Evolutionary conservation across 2,797 vertebrate species (phyloP).

Genomic region (Myotis findleyi): DNA sequence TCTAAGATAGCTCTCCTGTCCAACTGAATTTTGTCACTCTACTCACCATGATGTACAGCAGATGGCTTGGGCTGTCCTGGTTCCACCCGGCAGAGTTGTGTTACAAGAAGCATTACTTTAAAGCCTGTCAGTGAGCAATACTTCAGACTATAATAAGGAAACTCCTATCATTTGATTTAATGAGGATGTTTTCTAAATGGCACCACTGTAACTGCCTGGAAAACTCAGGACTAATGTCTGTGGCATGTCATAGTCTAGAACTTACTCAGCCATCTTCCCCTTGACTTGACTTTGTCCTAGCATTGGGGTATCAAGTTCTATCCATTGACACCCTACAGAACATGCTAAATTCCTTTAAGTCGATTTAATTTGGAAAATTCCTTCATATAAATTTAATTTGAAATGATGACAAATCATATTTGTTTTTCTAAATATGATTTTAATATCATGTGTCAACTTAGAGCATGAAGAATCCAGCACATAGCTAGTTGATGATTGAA

Average conservation of each 20-base stretch:
- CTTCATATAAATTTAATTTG: constrained; percentile 13
- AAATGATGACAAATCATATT: background rate
- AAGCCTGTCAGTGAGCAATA: background rate
- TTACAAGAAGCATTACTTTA: background rate
- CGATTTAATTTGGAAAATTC: background rate
- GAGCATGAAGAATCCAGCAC: constrained; percentile 7
- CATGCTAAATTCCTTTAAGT: background rate
- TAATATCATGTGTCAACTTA: background rate
- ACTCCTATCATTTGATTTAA: background rate
- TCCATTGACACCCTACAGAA: background rate
- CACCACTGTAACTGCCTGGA: background rate
- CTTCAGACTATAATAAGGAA: background rate
- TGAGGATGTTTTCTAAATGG: background rate
- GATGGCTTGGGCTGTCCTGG: background rate
- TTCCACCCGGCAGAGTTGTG: background rate
- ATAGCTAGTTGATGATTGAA: background rate
- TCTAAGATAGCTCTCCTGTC: background rate
- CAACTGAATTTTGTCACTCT: background rate
- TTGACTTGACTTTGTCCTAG: background rate
- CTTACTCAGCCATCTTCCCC: background rate
- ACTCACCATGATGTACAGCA: background rate
- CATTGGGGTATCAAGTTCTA: background rate
- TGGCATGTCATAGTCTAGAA: background rate
- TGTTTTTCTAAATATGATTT: constrained; percentile 49
- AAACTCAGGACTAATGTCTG: background rate